Evolutionary conservation across 2,797 vertebrate species (phyloP).

Genomic region (Pipistrellus pygmaeus): DNA sequence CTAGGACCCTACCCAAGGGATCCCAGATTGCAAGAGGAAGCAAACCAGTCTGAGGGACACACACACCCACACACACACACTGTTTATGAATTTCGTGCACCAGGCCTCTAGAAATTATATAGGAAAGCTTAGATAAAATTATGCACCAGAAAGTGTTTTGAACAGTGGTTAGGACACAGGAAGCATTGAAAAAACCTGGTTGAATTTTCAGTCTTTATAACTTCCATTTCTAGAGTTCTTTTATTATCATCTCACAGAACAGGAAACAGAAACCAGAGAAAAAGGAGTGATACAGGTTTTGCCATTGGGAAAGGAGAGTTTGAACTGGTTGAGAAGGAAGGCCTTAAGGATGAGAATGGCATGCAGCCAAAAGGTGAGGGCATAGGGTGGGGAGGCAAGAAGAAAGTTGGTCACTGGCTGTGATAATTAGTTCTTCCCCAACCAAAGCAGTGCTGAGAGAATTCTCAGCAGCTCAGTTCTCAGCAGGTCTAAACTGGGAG

Average conservation of each 20-base stretch:
- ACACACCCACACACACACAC: too few relatives aligned
- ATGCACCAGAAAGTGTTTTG: background rate
- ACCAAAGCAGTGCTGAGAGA: background rate
- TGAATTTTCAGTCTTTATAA: background rate
- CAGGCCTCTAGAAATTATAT: background rate
- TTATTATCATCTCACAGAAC: background rate
- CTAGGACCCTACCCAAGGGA: too few relatives aligned
- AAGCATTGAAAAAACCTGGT: background rate
- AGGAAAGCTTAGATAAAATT: background rate
- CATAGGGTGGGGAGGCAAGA: rapidly evolving
- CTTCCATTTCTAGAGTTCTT: background rate
- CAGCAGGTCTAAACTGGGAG: background rate
- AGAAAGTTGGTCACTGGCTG: rapidly evolving
- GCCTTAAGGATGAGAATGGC: background rate
- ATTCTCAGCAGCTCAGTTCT: background rate
- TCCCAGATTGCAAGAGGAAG: too few relatives aligned
- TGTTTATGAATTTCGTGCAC: too few relatives aligned
- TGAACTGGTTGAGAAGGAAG: background rate
- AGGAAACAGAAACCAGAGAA: background rate
- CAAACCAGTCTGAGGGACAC: too few relatives aligned
- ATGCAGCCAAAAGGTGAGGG: background rate
- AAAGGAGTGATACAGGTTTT: background rate
- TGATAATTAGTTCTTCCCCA: background rate
- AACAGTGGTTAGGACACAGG: background rate
- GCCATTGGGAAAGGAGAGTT: background rate